Conservation (phyloP, 2,113 vertebrate genomes). For the Esox niger region DNA sequence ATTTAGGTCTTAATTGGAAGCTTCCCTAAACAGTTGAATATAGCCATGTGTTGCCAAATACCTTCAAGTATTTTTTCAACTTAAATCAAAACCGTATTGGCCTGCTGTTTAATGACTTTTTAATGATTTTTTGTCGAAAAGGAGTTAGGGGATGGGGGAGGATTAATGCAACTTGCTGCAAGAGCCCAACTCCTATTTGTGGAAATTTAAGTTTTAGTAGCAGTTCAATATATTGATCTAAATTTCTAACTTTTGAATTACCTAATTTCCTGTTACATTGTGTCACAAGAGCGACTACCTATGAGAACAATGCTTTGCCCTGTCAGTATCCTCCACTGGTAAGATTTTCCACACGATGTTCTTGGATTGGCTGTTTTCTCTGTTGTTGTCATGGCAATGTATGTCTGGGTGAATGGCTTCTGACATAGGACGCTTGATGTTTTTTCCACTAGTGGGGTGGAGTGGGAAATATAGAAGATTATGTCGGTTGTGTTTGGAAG, state of each 20-base stretch:
- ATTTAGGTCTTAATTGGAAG: too few relatives aligned
- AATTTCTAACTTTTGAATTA: slow-evolving; percentile 35
- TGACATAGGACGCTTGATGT: background rate
- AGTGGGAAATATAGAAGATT: slow-evolving; percentile 24
- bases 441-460: slow-evolving; percentile 44
- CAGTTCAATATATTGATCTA: slow-evolving; percentile 18
- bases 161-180: slow-evolving; percentile 21
- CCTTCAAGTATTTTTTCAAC: too few relatives aligned
- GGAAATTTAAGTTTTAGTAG: slow-evolving; percentile 30
- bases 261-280: slow-evolving; percentile 52
- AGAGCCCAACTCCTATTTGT: slow-evolving; percentile 19
- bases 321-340: slow-evolving; percentile 17
- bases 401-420: slow-evolving; percentile 17
- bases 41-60: too few relatives aligned
- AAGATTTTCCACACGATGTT: slow-evolving; percentile 49
- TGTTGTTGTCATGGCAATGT: slow-evolving; percentile 50
- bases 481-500: background rate
- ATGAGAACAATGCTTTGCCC: slow-evolving; percentile 56
- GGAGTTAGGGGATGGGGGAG: too few relatives aligned
- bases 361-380: background rate
- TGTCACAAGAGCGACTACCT: slow-evolving; percentile 47
- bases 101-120: background rate
- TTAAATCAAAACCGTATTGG: slow-evolving; percentile 47
- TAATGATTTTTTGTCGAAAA: slow-evolving; percentile 12
- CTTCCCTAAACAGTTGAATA: too few relatives aligned